phyloP scores from a whole-genome alignment of 1,140 invertebrate species.

The Apocrypta bakeri region DNA sequence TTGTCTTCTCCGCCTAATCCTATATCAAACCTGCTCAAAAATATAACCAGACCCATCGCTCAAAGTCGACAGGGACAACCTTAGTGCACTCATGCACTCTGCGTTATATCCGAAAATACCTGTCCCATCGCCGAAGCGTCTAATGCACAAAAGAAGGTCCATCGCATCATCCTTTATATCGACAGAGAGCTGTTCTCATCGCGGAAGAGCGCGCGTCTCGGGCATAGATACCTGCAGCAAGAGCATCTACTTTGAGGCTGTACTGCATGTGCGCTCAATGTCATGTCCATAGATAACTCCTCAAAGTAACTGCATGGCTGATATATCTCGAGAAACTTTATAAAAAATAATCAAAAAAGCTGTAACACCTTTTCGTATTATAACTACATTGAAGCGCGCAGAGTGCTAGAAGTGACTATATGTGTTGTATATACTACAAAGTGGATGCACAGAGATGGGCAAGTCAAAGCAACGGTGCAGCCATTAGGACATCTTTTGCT shows the following conservation, averaged over 20 bases:
- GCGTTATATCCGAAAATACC: not conserved
- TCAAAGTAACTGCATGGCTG: not conserved
- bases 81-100: conserved; percentile 8
- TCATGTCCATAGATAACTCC: not conserved
- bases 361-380: not conserved
- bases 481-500: conserved; percentile 69
- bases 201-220: conserved; percentile 6
- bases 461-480: conserved; percentile 63
- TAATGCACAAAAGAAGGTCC: conserved; percentile 4
- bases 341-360: not conserved
- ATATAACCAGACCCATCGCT: not conserved
- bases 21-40: too few species aligned
- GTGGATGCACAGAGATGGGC: conserved; percentile 63
- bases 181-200: not conserved
- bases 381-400: not conserved
- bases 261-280: not conserved
- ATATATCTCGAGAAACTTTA: not conserved
- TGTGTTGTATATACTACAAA: conserved; percentile 58
- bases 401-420: too few species aligned
- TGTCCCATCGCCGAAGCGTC: not conserved
- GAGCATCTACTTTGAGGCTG: not conserved
- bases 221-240: not conserved
- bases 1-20: too few species aligned
- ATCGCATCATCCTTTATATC: not conserved
- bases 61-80: not conserved